These are phyloP conservation scores for Carterocephalus palaemon DNA, from an alignment of 2,888 invertebrate genomes.

Conservation along the genomic window DNA sequence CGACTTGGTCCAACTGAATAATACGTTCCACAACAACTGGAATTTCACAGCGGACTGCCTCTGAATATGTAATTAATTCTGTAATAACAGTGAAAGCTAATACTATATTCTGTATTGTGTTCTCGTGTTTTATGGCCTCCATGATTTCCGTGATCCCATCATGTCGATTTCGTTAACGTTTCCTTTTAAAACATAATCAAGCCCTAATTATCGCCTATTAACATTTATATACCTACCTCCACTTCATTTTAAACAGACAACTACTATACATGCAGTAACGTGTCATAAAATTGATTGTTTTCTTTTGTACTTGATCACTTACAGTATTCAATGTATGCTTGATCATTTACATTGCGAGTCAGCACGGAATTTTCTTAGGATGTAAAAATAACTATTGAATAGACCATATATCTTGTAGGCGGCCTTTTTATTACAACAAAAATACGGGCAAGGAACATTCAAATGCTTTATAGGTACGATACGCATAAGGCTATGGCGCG, in stretches of 20 bases:
- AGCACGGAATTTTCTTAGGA: constrained; percentile 29
- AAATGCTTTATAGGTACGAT: constrained; percentile 54
- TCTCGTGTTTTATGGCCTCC: constrained; percentile 1
- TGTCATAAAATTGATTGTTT: too few relatives aligned
- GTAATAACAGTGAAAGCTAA: constrained; percentile 48
- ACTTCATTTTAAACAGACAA: too few relatives aligned
- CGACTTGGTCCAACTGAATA: constrained; percentile 27
- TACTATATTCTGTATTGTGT: constrained; percentile 8
- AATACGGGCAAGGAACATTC: constrained; percentile 48
- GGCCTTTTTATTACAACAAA: constrained; percentile 42
- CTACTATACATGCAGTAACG: too few relatives aligned
- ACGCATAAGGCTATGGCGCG: constrained; percentile 5
- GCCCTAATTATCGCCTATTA: too few relatives aligned
- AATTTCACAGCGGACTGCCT: constrained; percentile 51
- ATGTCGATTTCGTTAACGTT: constrained; percentile 17
- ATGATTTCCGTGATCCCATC: constrained; percentile 9
- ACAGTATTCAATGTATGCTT: neutral
- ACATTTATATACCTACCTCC: too few relatives aligned
- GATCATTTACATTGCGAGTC: constrained; percentile 15
- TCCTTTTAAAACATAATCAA: constrained; percentile 27
- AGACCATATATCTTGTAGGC: constrained; percentile 42
- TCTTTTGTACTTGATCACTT: too few relatives aligned
- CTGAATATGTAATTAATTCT: constrained; percentile 54
- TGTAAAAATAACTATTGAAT: constrained; percentile 55
- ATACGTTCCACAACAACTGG: constrained; percentile 38